Base-by-base conservation (phyloP, 2,888 invertebrate species). In the Arenicola marina region DNA sequence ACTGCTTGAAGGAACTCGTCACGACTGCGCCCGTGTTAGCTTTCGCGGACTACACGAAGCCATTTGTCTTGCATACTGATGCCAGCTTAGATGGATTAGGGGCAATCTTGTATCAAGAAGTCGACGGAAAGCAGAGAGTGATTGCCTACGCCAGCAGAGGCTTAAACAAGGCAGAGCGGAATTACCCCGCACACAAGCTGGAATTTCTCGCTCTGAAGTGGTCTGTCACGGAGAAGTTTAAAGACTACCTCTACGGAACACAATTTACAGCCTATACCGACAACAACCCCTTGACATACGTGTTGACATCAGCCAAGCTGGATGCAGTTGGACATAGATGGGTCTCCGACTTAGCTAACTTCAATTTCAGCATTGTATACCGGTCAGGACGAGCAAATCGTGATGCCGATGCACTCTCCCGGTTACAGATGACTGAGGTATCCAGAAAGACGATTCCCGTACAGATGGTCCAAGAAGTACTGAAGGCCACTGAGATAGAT, bases 161-260 rank as follows among this genome's bases (percentile, higher is more conserved):
- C 15, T 48, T 48, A 24, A 21, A 11, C 26, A 48, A 24, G 24
- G 48, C 48, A 11, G 48, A 48, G 26, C 24, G 7, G 7, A 11
- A 48, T 24, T 48, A 48, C 7, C 48, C 48, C 26, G 48, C 26
- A 7, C 48, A 48, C 48, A 48, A n/a, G 26, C 15, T 48, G 7
- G 48, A 24, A 48, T 21, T 48, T 48, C 48, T 48, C 24, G 48
- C 48, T 24, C 15, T 48, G 48, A 48, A 48, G 26, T 48, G 48
- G 48, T 11, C 48, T 24, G 24, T 48, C 7, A 48, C 18, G 7
- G 24, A 11, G n/a, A 48, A 11, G 26, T 48, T 48, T 24, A 11
- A 48, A 7, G 48, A 48, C 26, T 48, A 48, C 26, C 26, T 48
- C 18, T 48, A 48, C 24, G 48, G 48, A 7, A 48, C 7, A n/a